Evolutionary conservation across 2,113 vertebrate genomes (phyloP), one percentile per base, ranked within the genome.

Genomic region (Sinocyclocheilus grahami): DNA sequence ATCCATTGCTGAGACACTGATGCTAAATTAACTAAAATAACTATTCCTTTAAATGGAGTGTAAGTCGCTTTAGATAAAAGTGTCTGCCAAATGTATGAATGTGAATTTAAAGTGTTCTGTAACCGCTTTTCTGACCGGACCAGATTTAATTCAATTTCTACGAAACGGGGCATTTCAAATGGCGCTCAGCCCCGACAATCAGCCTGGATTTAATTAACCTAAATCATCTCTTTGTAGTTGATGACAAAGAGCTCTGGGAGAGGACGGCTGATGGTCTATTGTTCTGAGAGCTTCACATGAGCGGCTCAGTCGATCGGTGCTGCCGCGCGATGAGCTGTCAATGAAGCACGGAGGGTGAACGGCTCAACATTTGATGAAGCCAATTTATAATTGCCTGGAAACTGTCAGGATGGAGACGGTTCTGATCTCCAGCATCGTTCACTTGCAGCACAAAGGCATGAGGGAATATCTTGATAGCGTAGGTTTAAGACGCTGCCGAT

Each of bases 221-320:
- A 93, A 94, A 95, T 95, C 58, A 74, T 85, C 91, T 95, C 92
- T 94, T 94, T 94, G 92, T 94, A 90, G 91, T 91, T 89, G 93
- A 94, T 92, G 93, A 95, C 92, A 95, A 94, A 94, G 92, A 88
- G 89, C 87, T 90, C 92, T 92, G 88, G 90, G 87, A 90, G 91
- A 84, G 30, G 90, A 86, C 94, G 93, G 94, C 94, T 94, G 91
- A 92, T 92, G 91, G 90, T 92, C 91, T 90, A 93, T 93, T 94
- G 92, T 94, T 92, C 92, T 86, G 87, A 86, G 91, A 89, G 39
- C 39, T 39, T 39, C 39, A 39, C 39, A 39, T 39, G 39, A 39
- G 86, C 78, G 89, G 76, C 90, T 92, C 92, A 76, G 90, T 93
- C 89, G 92, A 92, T 92, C 90, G 90, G 91, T 92, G 81, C 72